Evolutionary conservation across 2,797 vertebrate genomes (phyloP).

Genomic region (Trichosurus vulpecula): DNA sequence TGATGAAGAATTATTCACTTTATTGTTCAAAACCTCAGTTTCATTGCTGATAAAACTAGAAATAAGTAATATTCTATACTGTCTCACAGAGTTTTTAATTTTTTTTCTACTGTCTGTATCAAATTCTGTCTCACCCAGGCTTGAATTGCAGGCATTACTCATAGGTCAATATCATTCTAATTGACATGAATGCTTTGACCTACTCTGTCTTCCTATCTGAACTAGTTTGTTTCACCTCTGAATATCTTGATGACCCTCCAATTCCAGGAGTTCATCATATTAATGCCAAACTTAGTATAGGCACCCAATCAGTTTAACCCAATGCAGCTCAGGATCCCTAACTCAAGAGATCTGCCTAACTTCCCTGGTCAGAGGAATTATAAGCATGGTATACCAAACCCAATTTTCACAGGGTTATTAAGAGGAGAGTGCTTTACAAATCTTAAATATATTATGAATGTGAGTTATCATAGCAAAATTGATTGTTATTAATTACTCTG

Average conservation of each 20-base stretch:
- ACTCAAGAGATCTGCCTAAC: not conserved
- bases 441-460: not conserved
- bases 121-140: not conserved
- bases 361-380: not conserved
- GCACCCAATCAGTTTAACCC: not conserved
- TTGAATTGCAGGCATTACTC: not conserved
- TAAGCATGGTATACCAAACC: not conserved
- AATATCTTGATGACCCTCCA: not conserved
- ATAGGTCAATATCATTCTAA: not conserved
- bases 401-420: not conserved
- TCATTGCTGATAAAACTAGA: not conserved
- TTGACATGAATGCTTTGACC: not conserved
- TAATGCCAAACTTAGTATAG: not conserved
- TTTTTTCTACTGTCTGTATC: not conserved
- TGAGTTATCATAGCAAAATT: not conserved
- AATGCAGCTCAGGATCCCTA: not conserved
- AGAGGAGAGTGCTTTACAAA: not conserved
- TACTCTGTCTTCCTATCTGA: not conserved
- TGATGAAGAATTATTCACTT: not conserved
- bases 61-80: not conserved
- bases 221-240: not conserved
- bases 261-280: not conserved
- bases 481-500: not conserved
- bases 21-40: not conserved
- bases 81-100: not conserved